Conservation (phyloP, 2,888 invertebrate species). For the Drosophila anomelani region DNA sequence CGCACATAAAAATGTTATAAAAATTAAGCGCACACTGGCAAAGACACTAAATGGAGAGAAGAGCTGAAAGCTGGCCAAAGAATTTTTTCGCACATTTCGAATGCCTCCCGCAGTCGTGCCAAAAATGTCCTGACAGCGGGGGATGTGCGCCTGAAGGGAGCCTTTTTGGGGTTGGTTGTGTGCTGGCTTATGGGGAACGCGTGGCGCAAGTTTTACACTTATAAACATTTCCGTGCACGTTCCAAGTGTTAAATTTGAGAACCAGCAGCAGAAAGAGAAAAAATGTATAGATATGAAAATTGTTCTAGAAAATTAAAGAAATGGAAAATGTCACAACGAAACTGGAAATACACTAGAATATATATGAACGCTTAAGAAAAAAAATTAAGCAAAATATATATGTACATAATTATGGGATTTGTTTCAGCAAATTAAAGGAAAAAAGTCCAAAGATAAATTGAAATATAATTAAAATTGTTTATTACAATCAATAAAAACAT, state of each 20-base stretch:
- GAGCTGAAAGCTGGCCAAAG: constrained; percentile 56
- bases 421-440: background rate
- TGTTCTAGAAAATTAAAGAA: background rate
- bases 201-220: constrained; percentile 67
- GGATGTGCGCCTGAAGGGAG: background rate
- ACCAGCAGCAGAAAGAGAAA: constrained; percentile 20
- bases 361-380: background rate
- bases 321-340: constrained; percentile 2
- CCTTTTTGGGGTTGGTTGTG: background rate
- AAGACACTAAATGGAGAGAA: constrained; percentile 6
- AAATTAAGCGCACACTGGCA: constrained; percentile 66
- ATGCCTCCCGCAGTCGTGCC: constrained; percentile 52
- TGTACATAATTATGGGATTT: background rate
- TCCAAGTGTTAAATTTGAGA: constrained; percentile 63
- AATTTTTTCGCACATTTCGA: constrained; percentile 69
- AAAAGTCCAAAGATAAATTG: too few relatives aligned
- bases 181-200: constrained; percentile 56
- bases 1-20: constrained; percentile 77
- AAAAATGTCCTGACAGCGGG: constrained; percentile 60
- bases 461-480: background rate
- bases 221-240: constrained; percentile 73
- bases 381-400: background rate
- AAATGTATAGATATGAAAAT: constrained; percentile 23
- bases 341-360: background rate
- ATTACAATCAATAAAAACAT: background rate